These are phyloP conservation scores for Marcusenius ussheri DNA, from an alignment of 2,113 vertebrate genomes.

Conservation along the genomic window DNA sequence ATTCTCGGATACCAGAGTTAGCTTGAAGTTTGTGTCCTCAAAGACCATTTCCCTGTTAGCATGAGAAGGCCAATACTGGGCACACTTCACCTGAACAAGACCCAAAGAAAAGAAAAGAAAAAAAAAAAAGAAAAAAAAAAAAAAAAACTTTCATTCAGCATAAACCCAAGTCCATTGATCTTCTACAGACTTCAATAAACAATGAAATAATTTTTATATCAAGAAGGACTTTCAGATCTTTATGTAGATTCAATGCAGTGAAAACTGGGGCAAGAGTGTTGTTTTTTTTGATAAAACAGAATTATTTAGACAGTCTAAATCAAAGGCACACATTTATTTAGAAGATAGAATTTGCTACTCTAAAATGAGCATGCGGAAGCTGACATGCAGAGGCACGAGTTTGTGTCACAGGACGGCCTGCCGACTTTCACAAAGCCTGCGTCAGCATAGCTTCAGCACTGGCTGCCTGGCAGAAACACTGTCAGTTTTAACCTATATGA, in stretches of 20 bases:
- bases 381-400: neutral
- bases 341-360: neutral
- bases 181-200: neutral
- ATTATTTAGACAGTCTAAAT: neutral
- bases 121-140: neutral
- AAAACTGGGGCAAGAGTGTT: neutral
- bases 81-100: slow-evolving; percentile 82
- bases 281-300: neutral
- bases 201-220: neutral
- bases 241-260: neutral
- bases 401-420: neutral
- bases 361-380: neutral
- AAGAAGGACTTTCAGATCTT: neutral
- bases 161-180: neutral
- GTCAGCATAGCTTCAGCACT: neutral
- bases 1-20: slow-evolving; percentile 82
- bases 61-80: slow-evolving; percentile 88
- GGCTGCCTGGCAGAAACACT: neutral
- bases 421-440: neutral
- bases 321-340: neutral
- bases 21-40: slow-evolving; percentile 82
- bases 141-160: neutral
- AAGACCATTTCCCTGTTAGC: slow-evolving; percentile 80
- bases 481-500: neutral
- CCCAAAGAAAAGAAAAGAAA: rapidly evolving